These are phyloP conservation scores for Indri indri DNA, from an alignment of 2,113 vertebrate species.

Conservation along the genomic window DNA sequence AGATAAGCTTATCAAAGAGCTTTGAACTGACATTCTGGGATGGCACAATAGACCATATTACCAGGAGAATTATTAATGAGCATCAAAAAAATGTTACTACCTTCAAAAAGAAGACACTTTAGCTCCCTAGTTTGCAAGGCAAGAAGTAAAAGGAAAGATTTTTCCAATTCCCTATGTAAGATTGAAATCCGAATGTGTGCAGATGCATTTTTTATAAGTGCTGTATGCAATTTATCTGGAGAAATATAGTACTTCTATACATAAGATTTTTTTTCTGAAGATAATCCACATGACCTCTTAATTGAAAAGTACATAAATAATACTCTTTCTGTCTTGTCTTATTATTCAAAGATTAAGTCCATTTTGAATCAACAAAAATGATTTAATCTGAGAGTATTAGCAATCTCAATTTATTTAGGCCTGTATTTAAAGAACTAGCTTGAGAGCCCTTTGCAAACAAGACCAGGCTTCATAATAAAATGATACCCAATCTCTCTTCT, in stretches of 20 bases:
- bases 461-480: slow-evolving; percentile 28
- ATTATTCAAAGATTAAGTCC: slow-evolving; percentile 51
- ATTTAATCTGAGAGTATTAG: slow-evolving; percentile 5
- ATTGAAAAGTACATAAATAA: slow-evolving; percentile 20
- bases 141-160: slow-evolving; percentile 34
- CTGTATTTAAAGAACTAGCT: slow-evolving; percentile 37
- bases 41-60: slow-evolving; percentile 37
- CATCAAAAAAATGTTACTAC: not conserved
- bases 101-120: slow-evolving; percentile 16
- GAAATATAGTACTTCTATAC: not conserved
- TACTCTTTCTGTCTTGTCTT: slow-evolving; percentile 33
- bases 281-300: slow-evolving; percentile 20
- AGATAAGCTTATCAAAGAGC: slow-evolving; percentile 48
- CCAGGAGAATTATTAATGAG: slow-evolving; percentile 6
- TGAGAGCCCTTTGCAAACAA: slow-evolving; percentile 52
- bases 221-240: slow-evolving; percentile 26
- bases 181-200: not conserved
- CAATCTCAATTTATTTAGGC: slow-evolving; percentile 41
- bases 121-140: not conserved
- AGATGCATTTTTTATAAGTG: not conserved
- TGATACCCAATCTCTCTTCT: not conserved
- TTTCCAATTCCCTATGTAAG: not conserved
- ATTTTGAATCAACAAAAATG: slow-evolving; percentile 56
- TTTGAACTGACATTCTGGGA: not conserved
- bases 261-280: not conserved